Evolutionary conservation across 2,888 invertebrate species (phyloP), one percentile per base, ranked within the genome.

Genomic region (Acleris literana): DNA sequence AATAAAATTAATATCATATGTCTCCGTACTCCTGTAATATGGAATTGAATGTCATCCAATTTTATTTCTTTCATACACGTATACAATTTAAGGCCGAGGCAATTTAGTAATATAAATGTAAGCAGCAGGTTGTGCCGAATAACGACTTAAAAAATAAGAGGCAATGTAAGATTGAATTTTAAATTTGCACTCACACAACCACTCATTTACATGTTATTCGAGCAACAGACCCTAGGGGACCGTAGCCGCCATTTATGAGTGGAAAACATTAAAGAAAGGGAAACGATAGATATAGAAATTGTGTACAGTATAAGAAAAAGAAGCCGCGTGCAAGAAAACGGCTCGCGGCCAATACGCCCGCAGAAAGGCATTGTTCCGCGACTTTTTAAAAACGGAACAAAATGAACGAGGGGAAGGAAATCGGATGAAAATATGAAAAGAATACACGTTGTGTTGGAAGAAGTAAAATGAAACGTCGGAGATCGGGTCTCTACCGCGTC

Each of bases 381-480:
- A 88, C 87, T 90, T 90, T 90, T 86, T 13, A 79, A 85, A 89
- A 92, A 90, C 85, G 89, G 86, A 89, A 87, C 89, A 87, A 90
- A 90, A 91, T 86, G 89, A 88, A 82, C 82, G 86, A 89, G 92
- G 92, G 92, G 89, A 89, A 87, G 90, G 91, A 92, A 92, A 91
- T 92, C 92, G 87, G 90, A 92, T 91, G 90, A 91, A 92, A 92
- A 92, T 92, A 93, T 92, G 91, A 92, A 92, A 90, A 90, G 92
- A 92, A 90, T 92, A 91, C 91, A 90, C 86, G 86, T 84, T 90
- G 85, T 86, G 80, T 85, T 88, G 84, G 85, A 83, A 87, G 82
- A 88, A 90, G 90, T 88, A 90, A 90, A 93, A 93, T 87, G 93
- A 84, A 92, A 91, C 83, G 89, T 85, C 81, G 86, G 86, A 88